Base-by-base conservation (phyloP, 2,797 vertebrate species). In the Clarias laeviceps region DNA sequence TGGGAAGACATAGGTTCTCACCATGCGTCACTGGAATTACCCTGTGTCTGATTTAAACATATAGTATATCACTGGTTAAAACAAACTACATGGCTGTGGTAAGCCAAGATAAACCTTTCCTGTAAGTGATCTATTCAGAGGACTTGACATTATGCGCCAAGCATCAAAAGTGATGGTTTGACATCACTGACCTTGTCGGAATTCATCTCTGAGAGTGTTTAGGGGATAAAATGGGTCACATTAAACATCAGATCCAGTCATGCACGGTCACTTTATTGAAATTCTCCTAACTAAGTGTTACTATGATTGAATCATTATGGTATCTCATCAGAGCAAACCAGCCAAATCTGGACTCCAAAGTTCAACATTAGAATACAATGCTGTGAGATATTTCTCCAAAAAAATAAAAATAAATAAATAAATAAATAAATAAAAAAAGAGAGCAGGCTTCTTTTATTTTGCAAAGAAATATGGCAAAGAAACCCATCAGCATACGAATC, bases 81-180 rank as follows among this genome's bases (percentile, higher is more conserved):
- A 32, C 15, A 57, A 57, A 54, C 73, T 76, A 7, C 20, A 37
- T 59, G 29, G 34, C 4, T 59, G 56, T 14, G 56, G 74, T 8
- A 59, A 24, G 56, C 74, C 74, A 59, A 77, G 56, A 74, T 56
- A 56, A 74, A 74, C 7, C 29, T 74, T 74, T 40, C 11, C 68
- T 12, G 18, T 12, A 40, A 40, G 12, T 5, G 69, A 45, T 73
- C 17, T 12, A 12, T 70, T 70, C 70, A n/a, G 12, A 27, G n/a
- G 14, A 50, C 70, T 50, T 14, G 14, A 17, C 24, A 17, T 73
- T 50, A 17, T 27, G 24, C 12, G 24, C n/a, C 40, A 27, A 54
- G 40, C 37, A 50, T 24, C 24, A n/a, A 73, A 27, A n/a, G n/a
- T n/a, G n/a, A n/a, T n/a, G 70, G 22, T 50, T 45, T n/a, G 11